A percentile compares a stretch with the other conserved stretches of the same genome.
Evolutionary conservation across 2,888 invertebrate species (phyloP).

Genomic region (Salpingus planirostris): DNA sequence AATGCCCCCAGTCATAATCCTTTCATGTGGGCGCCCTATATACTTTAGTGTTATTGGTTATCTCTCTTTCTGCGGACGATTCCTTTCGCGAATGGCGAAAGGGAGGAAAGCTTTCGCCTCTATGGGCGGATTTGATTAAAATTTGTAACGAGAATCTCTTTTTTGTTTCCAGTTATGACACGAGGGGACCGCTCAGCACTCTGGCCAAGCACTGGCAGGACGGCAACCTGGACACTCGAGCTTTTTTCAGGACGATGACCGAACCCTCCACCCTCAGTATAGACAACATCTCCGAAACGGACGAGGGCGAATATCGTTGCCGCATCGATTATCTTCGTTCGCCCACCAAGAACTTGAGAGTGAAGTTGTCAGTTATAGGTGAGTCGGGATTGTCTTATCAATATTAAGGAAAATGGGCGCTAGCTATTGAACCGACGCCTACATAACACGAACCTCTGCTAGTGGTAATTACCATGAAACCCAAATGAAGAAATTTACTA

Average conservation of each 20-base stretch:
- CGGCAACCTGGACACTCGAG: constrained; percentile 54
- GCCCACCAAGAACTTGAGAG: constrained; percentile 67
- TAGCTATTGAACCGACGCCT: no score
- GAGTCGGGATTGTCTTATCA: constrained; percentile 40
- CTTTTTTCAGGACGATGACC: constrained; percentile 58
- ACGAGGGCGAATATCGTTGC: constrained; percentile 72
- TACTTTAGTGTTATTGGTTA: no score
- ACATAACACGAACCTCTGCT: no score
- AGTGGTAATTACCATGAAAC: no score
- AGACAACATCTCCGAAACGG: constrained; percentile 53
- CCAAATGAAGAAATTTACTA: no score
- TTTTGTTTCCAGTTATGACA: constrained; percentile 57
- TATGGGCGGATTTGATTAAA: constrained; percentile 11
- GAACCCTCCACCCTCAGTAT: constrained; percentile 62
- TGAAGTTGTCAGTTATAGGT: constrained; percentile 69
- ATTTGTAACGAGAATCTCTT: no score
- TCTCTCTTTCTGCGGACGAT: no score
- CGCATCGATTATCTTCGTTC: constrained; percentile 73
- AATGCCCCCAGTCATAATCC: constrained; percentile 5
- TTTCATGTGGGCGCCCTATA: no score
- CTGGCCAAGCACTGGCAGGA: constrained; percentile 65
- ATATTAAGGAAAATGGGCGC: no score
- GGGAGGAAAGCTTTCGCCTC: no score
- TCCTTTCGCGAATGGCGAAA: no score
- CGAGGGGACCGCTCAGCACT: constrained; percentile 48